Evolutionary conservation across 2,888 invertebrate genomes (phyloP), one percentile per base, ranked within the genome.

Genomic region (Meteorus colon): DNA sequence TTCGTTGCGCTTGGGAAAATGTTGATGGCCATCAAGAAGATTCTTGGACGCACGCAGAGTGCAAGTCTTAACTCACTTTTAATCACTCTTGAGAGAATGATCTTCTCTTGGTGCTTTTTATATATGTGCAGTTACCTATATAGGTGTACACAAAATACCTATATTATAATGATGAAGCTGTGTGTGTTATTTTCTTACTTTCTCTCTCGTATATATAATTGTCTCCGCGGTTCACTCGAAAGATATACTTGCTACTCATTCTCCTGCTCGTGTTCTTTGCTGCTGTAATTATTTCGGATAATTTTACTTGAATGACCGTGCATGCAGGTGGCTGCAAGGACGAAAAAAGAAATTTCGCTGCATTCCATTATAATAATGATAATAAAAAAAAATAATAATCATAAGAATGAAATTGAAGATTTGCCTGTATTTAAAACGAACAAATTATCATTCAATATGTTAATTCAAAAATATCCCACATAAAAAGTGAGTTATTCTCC

Each of bases 51-150:
- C 80, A 65, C 65, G 65, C 65, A 34, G 31, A 65, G 16, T 16
- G 34, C 31, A 65, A 76, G 81, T 80, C 82, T 83, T 86, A 85
- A 86, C 86, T 85, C 83, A 83, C 84, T 86, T 86, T 85, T 86
- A 86, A 86, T 86, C 85, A 86, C 85, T 85, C 19, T 19, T 19
- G 55, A 55, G 19, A 55, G 55, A 55, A 55, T 55, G 55, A 55
- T 55, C 55, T 55, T 55, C n/a, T n/a, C 55, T 55, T 55, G 19
- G 55, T 8, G 55, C 4, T 55, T 55, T 55, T 55, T 55, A 19
- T 55, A 19, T 55, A 19, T 12, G 67, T 55, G 69, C 63, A 77
- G 78, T 77, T 19, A 65, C 31, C 29, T 62, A 29, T 62, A 37
- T 65, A 31, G 65, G 48, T 41, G 41, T 41, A n/a, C 14, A 48